Evolutionary conservation across 2,888 invertebrate species (phyloP), one percentile per base, ranked within the genome.

Genomic region (Leucoma salicis): DNA sequence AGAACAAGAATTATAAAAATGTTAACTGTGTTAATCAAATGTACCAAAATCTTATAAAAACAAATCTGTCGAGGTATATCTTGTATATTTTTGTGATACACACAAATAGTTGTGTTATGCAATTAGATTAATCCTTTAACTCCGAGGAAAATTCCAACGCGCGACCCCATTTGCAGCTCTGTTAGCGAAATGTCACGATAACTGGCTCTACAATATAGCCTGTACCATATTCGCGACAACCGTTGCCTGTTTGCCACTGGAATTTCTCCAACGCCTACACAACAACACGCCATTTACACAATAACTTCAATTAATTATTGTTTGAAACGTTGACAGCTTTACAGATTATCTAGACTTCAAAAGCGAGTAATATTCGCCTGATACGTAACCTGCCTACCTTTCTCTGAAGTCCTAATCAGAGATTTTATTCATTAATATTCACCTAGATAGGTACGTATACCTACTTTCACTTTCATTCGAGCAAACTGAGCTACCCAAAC

Each of bases 291-390:
- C 63, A 52, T 53, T 63, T 59, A 57, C 68, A 53, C 66, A 70
- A 68, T 61, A 60, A 59, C 61, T 51, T 55, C 53, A 49, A 57
- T 62, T 68, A 68, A 70, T 68, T 63, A 62, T 64, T 63, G 53
- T 70, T 62, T 46, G 48, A 58, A 52, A 48, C 45, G 47, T 39
- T 68, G 68, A 70, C 59, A 60, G 57, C 54, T 57, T 49, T 54
- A 53, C 59, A 50, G 63, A 52, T 59, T 49, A 58, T 60, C 56
- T 57, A 54, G 55, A 53, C 36, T 52, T 40, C 31, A 42, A 42
- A 25, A 2, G 1, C 27, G n/a, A 27, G 11, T 27, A 11, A 2
- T 27, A 27, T 21, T 41, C 15, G 35, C 41, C 42, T 49, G 53
- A 36, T 69, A 49, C 57, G 49, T 54, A 70, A 70, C 46, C 49